Percentiles rank a stretch among this genome's conserved stretches.
These are phyloP conservation scores for Xanthia togata DNA, from an alignment of 2,888 invertebrate species.

Conservation along the genomic window DNA sequence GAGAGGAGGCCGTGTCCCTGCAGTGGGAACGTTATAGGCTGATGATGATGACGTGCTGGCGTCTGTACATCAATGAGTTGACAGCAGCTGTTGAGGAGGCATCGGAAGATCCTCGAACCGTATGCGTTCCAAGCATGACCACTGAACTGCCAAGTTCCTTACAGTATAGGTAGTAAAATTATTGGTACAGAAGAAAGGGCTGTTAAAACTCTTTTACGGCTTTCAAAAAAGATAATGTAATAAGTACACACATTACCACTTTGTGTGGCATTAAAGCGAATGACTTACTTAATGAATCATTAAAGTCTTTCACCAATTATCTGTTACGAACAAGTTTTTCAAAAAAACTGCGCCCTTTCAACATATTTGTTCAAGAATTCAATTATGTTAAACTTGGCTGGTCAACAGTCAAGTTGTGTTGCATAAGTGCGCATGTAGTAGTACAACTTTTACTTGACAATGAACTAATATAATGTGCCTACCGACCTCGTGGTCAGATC, in stretches of 20 bases:
- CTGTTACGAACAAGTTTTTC: neutral
- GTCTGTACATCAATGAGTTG: neutral
- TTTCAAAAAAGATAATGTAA: neutral
- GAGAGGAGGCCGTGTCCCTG: no score
- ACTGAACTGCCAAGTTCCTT: neutral
- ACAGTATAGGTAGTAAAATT: neutral
- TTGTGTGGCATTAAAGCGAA: slow-evolving; percentile 13
- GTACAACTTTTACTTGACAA: slow-evolving; percentile 83
- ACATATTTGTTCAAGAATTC: slow-evolving; percentile 13
- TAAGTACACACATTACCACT: neutral
- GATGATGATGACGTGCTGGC: no score
- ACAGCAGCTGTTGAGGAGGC: neutral
- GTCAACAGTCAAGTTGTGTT: slow-evolving; percentile 52
- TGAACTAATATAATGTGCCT: slow-evolving; percentile 70
- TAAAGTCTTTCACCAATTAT: slow-evolving; percentile 8
- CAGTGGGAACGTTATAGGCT: no score
- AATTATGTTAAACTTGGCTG: slow-evolving; percentile 44
- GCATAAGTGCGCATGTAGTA: slow-evolving; percentile 58
- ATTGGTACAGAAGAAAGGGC: neutral
- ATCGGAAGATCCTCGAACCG: neutral
- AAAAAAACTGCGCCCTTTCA: slow-evolving; percentile 6
- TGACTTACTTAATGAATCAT: slow-evolving; percentile 13
- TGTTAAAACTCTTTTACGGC: neutral
- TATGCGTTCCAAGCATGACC: neutral
- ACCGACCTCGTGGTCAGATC: slow-evolving; percentile 73